Percentiles rank a stretch among this genome's conserved stretches.
These are phyloP conservation scores for Aphelinus certus DNA, from an alignment of 1,140 invertebrate species.

Conservation along the genomic window DNA sequence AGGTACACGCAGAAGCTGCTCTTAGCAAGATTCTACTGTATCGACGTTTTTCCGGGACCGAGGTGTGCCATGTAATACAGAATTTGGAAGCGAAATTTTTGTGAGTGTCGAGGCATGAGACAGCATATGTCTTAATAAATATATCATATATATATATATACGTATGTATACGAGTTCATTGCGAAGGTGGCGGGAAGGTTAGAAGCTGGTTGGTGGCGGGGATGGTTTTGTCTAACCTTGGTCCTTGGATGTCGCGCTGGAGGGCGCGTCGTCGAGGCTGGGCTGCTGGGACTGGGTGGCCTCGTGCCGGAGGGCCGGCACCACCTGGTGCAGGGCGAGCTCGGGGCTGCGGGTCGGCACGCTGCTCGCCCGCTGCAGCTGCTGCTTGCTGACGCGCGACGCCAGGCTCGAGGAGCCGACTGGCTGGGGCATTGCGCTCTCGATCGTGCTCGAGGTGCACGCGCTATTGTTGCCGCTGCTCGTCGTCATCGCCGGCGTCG, in stretches of 20 bases:
- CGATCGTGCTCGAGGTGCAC: slow-evolving; percentile 41
- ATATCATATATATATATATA: background rate
- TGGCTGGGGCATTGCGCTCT: slow-evolving; percentile 43
- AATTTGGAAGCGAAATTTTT: slow-evolving; percentile 20
- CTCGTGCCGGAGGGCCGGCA: slow-evolving; percentile 59
- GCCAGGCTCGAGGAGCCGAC: slow-evolving; percentile 43
- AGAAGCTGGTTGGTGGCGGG: too few species aligned
- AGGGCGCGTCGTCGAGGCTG: slow-evolving; percentile 62
- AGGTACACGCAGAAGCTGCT: background rate
- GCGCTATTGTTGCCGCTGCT: slow-evolving; percentile 58
- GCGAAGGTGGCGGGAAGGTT: background rate
- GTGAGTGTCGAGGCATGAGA: slow-evolving; percentile 18
- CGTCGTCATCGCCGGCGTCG: slow-evolving; percentile 68
- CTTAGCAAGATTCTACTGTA: slow-evolving; percentile 39
- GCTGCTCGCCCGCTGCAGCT: slow-evolving; percentile 71
- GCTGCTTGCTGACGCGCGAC: slow-evolving; percentile 53
- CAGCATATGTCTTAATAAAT: too few species aligned
- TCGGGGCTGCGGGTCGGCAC: slow-evolving; percentile 69
- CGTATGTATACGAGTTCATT: background rate
- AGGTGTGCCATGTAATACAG: background rate
- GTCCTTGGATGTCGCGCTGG: slow-evolving; percentile 58
- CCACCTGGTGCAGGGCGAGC: slow-evolving; percentile 53
- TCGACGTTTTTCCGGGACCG: background rate
- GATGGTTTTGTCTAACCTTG: slow-evolving; percentile 46
- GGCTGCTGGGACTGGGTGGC: slow-evolving; percentile 67